Base-by-base conservation (phyloP, 1,140 invertebrate genomes). In the Bombus consobrinus region DNA sequence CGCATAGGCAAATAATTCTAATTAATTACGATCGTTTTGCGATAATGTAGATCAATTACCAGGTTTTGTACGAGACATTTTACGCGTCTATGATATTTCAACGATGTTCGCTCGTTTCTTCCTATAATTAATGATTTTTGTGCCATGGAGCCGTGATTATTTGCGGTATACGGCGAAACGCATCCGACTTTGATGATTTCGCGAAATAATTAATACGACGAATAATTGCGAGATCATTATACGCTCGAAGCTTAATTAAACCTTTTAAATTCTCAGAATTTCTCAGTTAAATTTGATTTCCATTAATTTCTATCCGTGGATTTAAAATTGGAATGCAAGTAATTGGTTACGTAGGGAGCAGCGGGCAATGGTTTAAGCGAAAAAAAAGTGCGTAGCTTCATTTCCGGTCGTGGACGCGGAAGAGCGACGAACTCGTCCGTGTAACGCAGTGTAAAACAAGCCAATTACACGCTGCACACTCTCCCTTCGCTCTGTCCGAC, bases 381-480 rank as follows among this genome's bases (percentile, higher is more conserved):
- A n/a, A 62, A 28, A 62, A 62, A 25, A 62, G 59, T 53, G 47
- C 47, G 47, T 53, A 53, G 47, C 47, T 53, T 53, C 47, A 0
- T 53, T 53, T 53, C 47, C 47, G 47, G 18, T 22, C 18, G 47
- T 53, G 47, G 47, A 53, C 47, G 22, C 18, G 47, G 18, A 53
- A 53, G 47, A 53, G 18, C 37, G 28, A 3, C 53, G 34, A 62
- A 62, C 47, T 73, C 28, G 39, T 59, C 47, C 53, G 47, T 47
- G 87, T 88, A 81, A 81, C 79, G 69, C 79, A 22, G 76, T 77
- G 79, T 83, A 53, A 74, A 82, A 81, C 72, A 89, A 89, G 59
- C 43, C 79, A 83, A 89, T 89, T 89, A 87, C 76, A 83, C 83
- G 74, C 64, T 77, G 75, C n/a, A 57, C 68, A 34, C 53, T 9